Evolutionary conservation across 2,113 vertebrate genomes (phyloP).

Genomic region (Callaeas wilsoni): DNA sequence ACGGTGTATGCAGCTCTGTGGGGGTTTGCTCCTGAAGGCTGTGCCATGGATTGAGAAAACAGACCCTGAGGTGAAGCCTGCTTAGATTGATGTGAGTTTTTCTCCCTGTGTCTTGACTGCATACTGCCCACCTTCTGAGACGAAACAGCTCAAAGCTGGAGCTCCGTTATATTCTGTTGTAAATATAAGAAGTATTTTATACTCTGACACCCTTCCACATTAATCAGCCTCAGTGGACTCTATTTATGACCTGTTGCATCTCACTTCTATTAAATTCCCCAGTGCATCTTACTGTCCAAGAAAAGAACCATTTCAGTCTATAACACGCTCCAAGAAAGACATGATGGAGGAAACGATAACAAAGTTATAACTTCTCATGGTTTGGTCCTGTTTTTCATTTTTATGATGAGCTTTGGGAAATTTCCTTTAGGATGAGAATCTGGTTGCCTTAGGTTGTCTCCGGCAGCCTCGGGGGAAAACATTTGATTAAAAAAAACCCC

Average conservation of each 20-base stretch:
- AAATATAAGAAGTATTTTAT: not conserved
- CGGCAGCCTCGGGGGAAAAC: not conserved
- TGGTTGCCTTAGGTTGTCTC: not conserved
- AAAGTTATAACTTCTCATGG: not conserved
- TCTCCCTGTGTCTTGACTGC: not conserved
- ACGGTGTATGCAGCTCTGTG: fast-evolving
- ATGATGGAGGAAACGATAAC: not conserved
- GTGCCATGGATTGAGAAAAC: not conserved
- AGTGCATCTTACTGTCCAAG: not conserved
- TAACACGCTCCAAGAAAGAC: not conserved
- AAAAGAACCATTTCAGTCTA: not conserved
- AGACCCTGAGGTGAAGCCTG: not conserved
- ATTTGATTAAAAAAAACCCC: not conserved
- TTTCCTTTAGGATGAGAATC: not conserved
- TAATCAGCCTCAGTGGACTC: not conserved
- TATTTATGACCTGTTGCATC: not conserved
- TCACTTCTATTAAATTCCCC: not conserved
- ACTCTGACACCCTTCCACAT: not conserved
- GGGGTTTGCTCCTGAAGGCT: not conserved
- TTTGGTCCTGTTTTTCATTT: not conserved
- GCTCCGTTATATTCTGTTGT: not conserved
- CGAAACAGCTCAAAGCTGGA: not conserved
- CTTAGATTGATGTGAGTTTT: not conserved
- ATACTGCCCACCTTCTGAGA: not conserved
- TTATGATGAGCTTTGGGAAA: not conserved